phyloP scores from a whole-genome alignment of 2,888 invertebrate genomes.

The Ichneumoninae sp. region DNA sequence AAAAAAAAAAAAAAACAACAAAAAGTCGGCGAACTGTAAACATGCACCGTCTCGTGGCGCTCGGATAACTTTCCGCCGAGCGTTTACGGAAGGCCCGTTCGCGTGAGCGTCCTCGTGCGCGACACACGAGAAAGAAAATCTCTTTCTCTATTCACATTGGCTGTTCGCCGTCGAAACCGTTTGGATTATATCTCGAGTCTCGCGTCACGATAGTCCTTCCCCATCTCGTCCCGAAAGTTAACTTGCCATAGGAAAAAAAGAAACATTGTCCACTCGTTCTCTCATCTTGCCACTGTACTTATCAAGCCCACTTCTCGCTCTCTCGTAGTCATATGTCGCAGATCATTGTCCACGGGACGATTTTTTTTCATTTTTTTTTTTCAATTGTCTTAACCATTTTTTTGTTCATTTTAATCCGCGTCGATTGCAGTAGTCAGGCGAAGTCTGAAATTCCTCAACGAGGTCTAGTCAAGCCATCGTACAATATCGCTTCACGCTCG shows the following conservation, averaged over 20 bases:
- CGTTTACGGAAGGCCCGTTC: conserved; percentile 1
- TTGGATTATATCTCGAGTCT: conserved; percentile 39
- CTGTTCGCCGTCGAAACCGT: conserved; percentile 41
- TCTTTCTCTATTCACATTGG: not conserved
- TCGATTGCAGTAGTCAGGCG: not conserved
- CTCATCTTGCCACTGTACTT: conserved; percentile 52
- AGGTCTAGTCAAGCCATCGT: conserved; percentile 28
- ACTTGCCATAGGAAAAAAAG: not conserved
- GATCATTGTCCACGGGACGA: not conserved
- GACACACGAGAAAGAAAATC: conserved; percentile 18
- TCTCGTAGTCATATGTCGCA: conserved; percentile 20
- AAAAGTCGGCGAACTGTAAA: not conserved
- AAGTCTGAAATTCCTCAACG: not conserved
- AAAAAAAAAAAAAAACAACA: not conserved
- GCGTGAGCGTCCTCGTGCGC: not conserved
- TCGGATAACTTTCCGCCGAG: conserved; percentile 3
- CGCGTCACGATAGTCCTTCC: conserved; percentile 20
- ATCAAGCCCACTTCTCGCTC: conserved; percentile 29
- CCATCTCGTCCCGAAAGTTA: conserved; percentile 25
- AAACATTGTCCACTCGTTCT: not conserved
- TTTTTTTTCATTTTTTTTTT: conserved; percentile 14
- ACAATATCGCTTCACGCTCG: conserved; percentile 8
- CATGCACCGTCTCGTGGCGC: not conserved
- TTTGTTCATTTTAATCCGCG: no score
- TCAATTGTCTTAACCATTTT: not conserved